Evolutionary conservation across 2,797 vertebrate genomes (phyloP), one percentile per base, ranked within the genome.

Genomic region (Austrolebias charrua): DNA sequence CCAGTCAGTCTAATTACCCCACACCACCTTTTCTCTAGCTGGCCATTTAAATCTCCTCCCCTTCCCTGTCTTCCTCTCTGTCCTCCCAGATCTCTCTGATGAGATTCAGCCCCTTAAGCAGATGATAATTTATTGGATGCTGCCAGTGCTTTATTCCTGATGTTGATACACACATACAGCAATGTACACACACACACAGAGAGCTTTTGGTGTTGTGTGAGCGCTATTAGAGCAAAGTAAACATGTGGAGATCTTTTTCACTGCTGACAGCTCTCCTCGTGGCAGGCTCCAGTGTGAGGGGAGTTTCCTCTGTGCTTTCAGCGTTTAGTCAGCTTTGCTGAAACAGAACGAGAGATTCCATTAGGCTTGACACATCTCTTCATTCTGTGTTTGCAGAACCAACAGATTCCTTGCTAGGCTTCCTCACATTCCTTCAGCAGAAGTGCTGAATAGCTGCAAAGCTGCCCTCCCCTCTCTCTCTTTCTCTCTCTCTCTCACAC

Each of bases 1-100:
- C 64, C 79, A 64, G 57, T 73, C 78, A 50, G 84, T 84, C 82
- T 90, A 92, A 93, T 92, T 91, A 87, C 83, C 71, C 78, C 73
- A 76, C 81, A 82, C 81, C 79, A 90, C 89, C 86, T 90, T 90
- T 91, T 89, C 86, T 85, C 73, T 63, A 70, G 83, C 88, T 85
- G 75, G 60, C 73, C 80, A 85, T 86, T 88, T 80, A 71, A 90
- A 91, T 92, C 92, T 91, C 92, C 92, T 90, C 93, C 92, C 91
- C 86, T 81, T 87, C 82, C 44, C 70, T 76, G 64, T 55, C 65
- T 75, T 71, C 64, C 60, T 80, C 77, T 71, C 72, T 67, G 60
- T 78, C 71, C 67, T 55, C 69, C 55, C 53, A 58, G 19, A 64
- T 48, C 60, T 46, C 59, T 50, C 60, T 8, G 18, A 47, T 46